Evolutionary conservation across 2,797 vertebrate genomes (phyloP).

Genomic region (Poecilia picta): DNA sequence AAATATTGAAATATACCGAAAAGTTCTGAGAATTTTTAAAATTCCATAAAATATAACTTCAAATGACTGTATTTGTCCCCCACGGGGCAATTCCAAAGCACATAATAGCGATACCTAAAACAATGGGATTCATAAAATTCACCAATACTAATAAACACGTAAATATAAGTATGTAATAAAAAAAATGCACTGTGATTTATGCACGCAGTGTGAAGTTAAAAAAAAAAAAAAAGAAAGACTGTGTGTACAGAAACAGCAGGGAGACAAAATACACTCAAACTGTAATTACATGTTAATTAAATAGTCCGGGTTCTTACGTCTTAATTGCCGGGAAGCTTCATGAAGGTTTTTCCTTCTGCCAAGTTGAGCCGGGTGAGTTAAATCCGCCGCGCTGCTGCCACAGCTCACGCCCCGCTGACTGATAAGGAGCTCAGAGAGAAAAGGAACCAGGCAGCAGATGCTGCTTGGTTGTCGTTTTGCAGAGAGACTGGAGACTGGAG

Average conservation of each 20-base stretch:
- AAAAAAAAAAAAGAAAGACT: not conserved
- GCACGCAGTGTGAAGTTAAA: not conserved
- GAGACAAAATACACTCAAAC: not conserved
- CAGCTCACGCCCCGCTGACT: too few species aligned
- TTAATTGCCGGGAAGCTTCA: not conserved
- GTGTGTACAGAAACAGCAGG: not conserved
- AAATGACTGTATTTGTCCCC: too few species aligned
- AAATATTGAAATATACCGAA: not conserved
- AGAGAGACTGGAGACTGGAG: not conserved
- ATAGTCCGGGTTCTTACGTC: constrained; percentile 39
- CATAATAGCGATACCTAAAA: too few species aligned
- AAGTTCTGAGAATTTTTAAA: not conserved
- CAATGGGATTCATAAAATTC: too few species aligned
- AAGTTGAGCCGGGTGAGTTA: constrained; percentile 15
- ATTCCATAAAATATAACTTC: not conserved
- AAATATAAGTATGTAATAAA: too few species aligned
- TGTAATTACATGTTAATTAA: not conserved
- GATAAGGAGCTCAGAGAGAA: not conserved
- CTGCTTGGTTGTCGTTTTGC: not conserved
- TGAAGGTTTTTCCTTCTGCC: not conserved
- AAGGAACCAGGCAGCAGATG: not conserved
- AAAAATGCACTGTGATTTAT: not conserved
- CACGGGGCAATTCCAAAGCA: too few species aligned
- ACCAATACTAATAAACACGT: too few species aligned
- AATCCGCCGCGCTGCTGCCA: constrained; percentile 10